Base-by-base conservation (phyloP, 1,140 invertebrate species). In the Monochamus saltuarius region DNA sequence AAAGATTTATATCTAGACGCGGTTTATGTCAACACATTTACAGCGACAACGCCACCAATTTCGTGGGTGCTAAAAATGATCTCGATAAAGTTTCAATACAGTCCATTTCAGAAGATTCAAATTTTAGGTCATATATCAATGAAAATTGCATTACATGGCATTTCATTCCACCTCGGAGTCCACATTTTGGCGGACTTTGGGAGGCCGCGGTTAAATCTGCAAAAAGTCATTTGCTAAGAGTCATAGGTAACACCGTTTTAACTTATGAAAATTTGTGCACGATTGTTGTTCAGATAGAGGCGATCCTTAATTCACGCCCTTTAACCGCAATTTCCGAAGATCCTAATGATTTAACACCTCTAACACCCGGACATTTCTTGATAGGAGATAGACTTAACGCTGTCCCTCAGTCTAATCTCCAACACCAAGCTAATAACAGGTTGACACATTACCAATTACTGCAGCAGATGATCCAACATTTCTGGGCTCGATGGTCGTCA, bases 361-460 rank as follows among this genome's bases (percentile, higher is more conserved):
- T 75, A 7, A 76, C 76, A 9, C 75, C 74, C 36, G 71, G 56
- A n/a, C 74, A 78, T 65, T 78, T 78, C 51, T 49, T 78, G 2
- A 77, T n/a, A n/a, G n/a, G n/a, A n/a, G n/a, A n/a, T n/a, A n/a
- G n/a, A n/a, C n/a, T n/a, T n/a, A n/a, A n/a, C n/a, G n/a, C n/a
- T n/a, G n/a, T n/a, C n/a, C 49, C 66, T 16, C 56, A 57, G 36
- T 3, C 34, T 29, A 54, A 67, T 35, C 7, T 62, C n/a, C 10
- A 13, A 50, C 8, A 50, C 1, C 14, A 38, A 2, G 11, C 29
- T 14, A 29, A 14, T 7, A 59, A 59, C 43, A 22, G 61, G 3
- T 22, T 65, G 8, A 13, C 10, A 0, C 7, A 38, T n/a, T 62
- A 43, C 36, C 55, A 59, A 11, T 34, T 50, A 4, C 13, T 63